Evolutionary conservation across 2,797 vertebrate species (phyloP), one percentile per base, ranked within the genome.

Genomic region (Myotis findleyi): DNA sequence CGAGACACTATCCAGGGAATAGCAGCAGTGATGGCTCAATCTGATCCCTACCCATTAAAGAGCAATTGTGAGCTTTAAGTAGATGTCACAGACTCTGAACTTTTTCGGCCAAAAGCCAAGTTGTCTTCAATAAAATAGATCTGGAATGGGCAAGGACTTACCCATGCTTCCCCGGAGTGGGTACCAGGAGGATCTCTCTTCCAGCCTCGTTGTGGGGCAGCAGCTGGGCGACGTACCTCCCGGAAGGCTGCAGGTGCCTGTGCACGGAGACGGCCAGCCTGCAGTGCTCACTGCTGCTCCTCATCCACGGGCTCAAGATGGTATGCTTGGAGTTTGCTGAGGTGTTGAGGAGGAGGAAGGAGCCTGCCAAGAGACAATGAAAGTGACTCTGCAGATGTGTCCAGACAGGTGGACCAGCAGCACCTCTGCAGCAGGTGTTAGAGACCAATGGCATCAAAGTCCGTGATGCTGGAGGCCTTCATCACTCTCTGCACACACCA

Each of bases 231-330:
- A 98, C 87, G 0, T 99, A 99, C 90, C 98, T 97, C 96, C 98
- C 98, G 0, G 64, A 98, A 36, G 98, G 98, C 72, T 98, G 98
- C 72, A 97, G 79, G 81, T 98, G 98, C 53, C 97, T 98, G 89
- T 98, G 99, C 55, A 99, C 98, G 0, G 98, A 98, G 77, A 98
- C 97, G 25, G 98, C 98, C 95, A 99, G 96, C 0, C 95, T 69
- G 33, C 99, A 99, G 18, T 97, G 97, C 62, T 98, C 98, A 1
- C 98, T 98, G 89, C 49, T 98, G 97, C 99, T 99, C 71, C 98
- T 98, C 98, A 99, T 97, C 99, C 99, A 99, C 0, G 98, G 99
- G 72, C 98, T 99, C 95, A 98, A 92, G 91, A 99, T 97, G 89
- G 97, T 55, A 2, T 98, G 98, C 41, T 95, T 98, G 9, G 27